Percentiles rank a stretch among this genome's conserved stretches.
Conservation (phyloP, 2,113 vertebrate genomes). For the Tor tambroides region DNA sequence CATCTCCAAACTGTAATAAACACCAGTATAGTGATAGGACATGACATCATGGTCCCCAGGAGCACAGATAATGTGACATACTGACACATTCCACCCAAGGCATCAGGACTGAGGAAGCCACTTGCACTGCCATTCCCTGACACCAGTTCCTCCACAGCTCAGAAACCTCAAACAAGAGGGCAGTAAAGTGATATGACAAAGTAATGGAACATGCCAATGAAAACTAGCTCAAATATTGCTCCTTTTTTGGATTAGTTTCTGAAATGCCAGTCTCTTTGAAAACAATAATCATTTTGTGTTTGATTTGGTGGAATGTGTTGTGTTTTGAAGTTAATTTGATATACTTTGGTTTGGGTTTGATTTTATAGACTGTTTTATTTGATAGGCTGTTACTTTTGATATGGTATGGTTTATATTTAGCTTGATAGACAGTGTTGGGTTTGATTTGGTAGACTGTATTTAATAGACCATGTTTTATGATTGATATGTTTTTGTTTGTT, state of each 20-base stretch:
- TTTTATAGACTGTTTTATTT: neutral
- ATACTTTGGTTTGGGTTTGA: neutral
- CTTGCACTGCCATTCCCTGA: conserved; percentile 10
- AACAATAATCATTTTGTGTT: neutral
- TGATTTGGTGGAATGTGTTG: neutral
- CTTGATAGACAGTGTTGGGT: too few relatives aligned
- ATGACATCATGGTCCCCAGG: conserved; percentile 28
- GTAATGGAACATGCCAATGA: neutral
- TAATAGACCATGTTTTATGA: neutral
- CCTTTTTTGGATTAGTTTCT: too few relatives aligned
- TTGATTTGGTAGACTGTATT: neutral
- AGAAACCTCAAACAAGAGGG: conserved; percentile 19
- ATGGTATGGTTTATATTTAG: too few relatives aligned
- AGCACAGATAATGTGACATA: conserved; percentile 23
- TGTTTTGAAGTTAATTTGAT: neutral
- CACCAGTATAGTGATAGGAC: conserved; percentile 24
- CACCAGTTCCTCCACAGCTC: neutral
- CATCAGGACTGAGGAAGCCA: neutral
- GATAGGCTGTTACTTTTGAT: too few relatives aligned
- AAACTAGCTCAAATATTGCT: neutral
- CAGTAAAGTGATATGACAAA: neutral
- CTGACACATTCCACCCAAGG: neutral
- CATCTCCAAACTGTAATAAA: conserved; percentile 1
- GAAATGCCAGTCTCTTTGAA: neutral
- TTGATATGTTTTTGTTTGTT: neutral